Percentiles rank a stretch among this genome's conserved stretches.
Evolutionary conservation across 2,113 vertebrate genomes (phyloP).

Genomic region (Thalassarche chlororhynchos): DNA sequence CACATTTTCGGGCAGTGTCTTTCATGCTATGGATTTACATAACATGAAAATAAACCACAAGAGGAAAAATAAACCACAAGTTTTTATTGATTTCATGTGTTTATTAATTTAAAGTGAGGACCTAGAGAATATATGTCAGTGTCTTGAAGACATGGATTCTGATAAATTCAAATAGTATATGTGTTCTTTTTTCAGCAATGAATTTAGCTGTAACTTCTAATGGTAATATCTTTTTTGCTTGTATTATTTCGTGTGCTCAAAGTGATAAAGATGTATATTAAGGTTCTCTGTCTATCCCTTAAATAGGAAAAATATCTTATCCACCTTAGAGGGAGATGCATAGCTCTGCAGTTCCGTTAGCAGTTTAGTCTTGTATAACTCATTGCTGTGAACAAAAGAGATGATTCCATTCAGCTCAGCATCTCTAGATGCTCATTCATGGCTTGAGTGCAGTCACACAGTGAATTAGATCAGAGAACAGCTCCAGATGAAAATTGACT

Average conservation of each 20-base stretch:
- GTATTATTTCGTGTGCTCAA: background rate
- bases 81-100: background rate
- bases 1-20: background rate
- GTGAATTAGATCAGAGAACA: background rate
- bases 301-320: background rate
- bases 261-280: background rate
- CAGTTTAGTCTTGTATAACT: background rate
- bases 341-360: background rate
- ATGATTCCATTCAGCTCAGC: background rate
- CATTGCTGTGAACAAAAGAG: background rate
- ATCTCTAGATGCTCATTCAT: background rate
- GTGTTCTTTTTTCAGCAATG: background rate
- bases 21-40: background rate
- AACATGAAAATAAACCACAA: background rate
- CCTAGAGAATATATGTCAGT: background rate
- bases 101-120: background rate
- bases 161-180: background rate
- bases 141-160: background rate
- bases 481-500: background rate
- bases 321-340: background rate
- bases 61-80: background rate
- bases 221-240: background rate
- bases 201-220: background rate
- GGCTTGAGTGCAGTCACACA: background rate
- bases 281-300: background rate